Conservation (phyloP, 1,140 invertebrate genomes). For the Papilio polytes region DNA sequence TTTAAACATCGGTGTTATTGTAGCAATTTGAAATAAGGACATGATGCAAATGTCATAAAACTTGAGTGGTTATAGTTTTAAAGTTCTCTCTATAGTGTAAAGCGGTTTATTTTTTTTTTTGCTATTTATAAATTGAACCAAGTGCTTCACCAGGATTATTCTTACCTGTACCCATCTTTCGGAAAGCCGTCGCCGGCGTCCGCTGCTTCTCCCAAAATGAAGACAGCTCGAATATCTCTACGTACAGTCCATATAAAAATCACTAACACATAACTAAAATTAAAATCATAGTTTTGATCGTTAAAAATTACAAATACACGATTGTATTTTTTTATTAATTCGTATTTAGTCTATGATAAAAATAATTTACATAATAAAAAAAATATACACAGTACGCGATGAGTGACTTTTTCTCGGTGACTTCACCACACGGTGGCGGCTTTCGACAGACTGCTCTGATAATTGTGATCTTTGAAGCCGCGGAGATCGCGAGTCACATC, state of each 20-base stretch:
- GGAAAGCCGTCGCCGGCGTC: slow-evolving; percentile 79
- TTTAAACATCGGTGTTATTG: background rate
- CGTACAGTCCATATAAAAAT: slow-evolving; percentile 33
- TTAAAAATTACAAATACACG: slow-evolving; percentile 9
- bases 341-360: background rate
- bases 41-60: background rate
- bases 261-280: slow-evolving; percentile 31
- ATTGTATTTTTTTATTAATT: background rate
- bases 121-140: background rate
- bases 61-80: background rate
- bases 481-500: slow-evolving; percentile 83
- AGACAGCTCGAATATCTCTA: slow-evolving; percentile 72
- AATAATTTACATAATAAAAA: slow-evolving; percentile 32
- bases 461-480: slow-evolving; percentile 83
- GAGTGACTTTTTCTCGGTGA: slow-evolving; percentile 69
- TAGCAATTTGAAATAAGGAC: background rate
- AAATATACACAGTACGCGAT: background rate
- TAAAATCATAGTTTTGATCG: background rate
- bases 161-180: slow-evolving; percentile 83
- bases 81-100: background rate
- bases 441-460: slow-evolving; percentile 82
- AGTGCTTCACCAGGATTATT: background rate
- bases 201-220: slow-evolving; percentile 82
- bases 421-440: slow-evolving; percentile 76
- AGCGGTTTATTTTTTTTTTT: background rate